Evolutionary conservation across 2,888 invertebrate species (phyloP), one percentile per base, ranked within the genome.

Genomic region (Sminthurides aquaticus): DNA sequence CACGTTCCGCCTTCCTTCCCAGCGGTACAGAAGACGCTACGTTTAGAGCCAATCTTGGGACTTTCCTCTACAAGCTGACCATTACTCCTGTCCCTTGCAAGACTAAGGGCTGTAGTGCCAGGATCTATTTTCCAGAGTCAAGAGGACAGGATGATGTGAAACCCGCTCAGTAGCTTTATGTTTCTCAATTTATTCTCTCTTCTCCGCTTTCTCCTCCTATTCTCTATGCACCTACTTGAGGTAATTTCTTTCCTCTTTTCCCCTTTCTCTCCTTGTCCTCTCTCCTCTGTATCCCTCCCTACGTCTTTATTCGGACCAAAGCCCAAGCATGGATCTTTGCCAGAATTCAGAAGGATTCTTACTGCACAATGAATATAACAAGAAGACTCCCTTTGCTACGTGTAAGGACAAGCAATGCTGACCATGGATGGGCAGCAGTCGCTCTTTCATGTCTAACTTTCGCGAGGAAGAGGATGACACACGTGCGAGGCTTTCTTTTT

Each of bases 151-250:
- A 34, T 34, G 43, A 34, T 34, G 43, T 34, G 43, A 15, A 34
- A 15, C 43, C 43, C 15, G 43, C 15, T 34, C 43, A 15, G 43
- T 5, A 26, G 63, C 63, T 63, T 63, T 57, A 63, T 63, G 63
- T 57, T 63, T 57, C 27, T 49, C 57, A 57, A 63, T 63, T 63
- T 63, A 63, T 63, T 57, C 63, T 63, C 62, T 49, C 28, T 27
- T 18, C 15, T 43, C 57, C 49, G 54, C 60, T 55, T 26, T 56
- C 26, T 25, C 54, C 27, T 22, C 34, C 24, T 49, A 64, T 28
- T 8, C n/a, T n/a, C n/a, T n/a, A n/a, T n/a, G n/a, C n/a, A n/a
- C n/a, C n/a, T n/a, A n/a, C n/a, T n/a, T n/a, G n/a, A n/a, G n/a
- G n/a, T n/a, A n/a, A n/a, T 34, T 34, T 34, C 43, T 11, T 34